Percentiles rank a stretch among this genome's conserved stretches.
Conservation (phyloP, 2,888 invertebrate genomes). For the Parthenolecanium corni region DNA sequence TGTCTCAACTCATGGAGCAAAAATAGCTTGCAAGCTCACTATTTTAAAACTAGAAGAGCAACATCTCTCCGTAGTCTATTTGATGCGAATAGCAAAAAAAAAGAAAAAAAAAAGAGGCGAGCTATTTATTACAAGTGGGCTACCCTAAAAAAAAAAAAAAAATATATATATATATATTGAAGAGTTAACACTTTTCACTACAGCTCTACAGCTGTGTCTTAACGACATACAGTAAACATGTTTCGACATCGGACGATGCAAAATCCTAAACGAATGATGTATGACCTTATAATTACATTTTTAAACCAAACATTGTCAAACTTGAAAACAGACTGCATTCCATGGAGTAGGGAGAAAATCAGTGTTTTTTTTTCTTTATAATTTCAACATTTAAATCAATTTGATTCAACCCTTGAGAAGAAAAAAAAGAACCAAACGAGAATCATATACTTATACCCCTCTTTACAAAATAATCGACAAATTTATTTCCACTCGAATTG, state of each 20-base stretch:
- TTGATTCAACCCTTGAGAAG: constrained; percentile 11
- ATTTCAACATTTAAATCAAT: neutral
- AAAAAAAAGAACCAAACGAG: neutral
- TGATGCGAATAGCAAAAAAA: too few relatives aligned
- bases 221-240: constrained; percentile 23
- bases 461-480: constrained; percentile 10
- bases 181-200: constrained; percentile 16
- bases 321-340: too few relatives aligned
- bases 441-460: too few relatives aligned
- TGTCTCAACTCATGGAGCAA: too few relatives aligned
- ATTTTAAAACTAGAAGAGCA: too few relatives aligned
- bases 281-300: constrained; percentile 26
- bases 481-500: constrained; percentile 16
- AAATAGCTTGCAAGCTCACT: too few relatives aligned
- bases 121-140: neutral
- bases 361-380: too few relatives aligned
- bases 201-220: constrained; percentile 16
- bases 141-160: neutral
- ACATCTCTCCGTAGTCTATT: too few relatives aligned
- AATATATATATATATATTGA: constrained; percentile 9
- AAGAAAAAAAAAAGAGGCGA: neutral
- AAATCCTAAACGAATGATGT: constrained; percentile 20
- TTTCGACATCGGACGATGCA: constrained; percentile 22
- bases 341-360: neutral
- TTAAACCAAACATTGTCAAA: constrained; percentile 19